Conservation (phyloP, 2,797 vertebrate genomes). For the Antennarius maculatus region DNA sequence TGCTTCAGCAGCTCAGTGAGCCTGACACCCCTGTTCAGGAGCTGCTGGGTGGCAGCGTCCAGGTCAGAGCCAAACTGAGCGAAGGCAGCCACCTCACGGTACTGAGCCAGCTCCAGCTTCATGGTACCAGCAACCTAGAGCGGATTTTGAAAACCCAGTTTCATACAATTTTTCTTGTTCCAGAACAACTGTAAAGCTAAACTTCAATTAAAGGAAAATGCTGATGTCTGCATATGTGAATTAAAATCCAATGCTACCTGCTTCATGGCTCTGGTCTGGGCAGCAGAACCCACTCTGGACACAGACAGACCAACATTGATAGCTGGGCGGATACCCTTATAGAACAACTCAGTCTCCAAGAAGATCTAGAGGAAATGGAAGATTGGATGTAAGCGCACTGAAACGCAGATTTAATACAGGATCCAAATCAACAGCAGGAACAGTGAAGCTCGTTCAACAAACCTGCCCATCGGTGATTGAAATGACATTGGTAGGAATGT, state of each 20-base stretch:
- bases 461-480: slow-evolving; percentile 99
- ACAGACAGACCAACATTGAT: slow-evolving; percentile 99
- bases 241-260: slow-evolving; percentile 81
- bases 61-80: slow-evolving; percentile 97
- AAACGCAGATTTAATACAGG: no score
- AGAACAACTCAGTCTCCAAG: slow-evolving; percentile 99
- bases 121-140: slow-evolving; percentile 96
- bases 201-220: fast-evolving
- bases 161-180: neutral
- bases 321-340: slow-evolving; percentile 98
- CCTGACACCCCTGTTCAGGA: slow-evolving; percentile 95
- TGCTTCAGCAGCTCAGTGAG: slow-evolving; percentile 97
- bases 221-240: neutral
- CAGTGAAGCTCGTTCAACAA: neutral
- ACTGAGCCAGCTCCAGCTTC: slow-evolving; percentile 98
- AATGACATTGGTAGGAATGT: slow-evolving; percentile 99
- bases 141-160: neutral
- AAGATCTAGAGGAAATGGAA: slow-evolving; percentile 86
- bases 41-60: slow-evolving; percentile 97
- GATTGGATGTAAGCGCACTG: neutral
- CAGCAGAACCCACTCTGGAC: slow-evolving; percentile 97
- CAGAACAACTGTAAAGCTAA: neutral
- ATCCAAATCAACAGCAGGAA: neutral
- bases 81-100: slow-evolving; percentile 96
- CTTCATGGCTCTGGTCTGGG: slow-evolving; percentile 98